phyloP scores from a whole-genome alignment of 2,888 invertebrate genomes.

The Leptogaster cylindrica region DNA sequence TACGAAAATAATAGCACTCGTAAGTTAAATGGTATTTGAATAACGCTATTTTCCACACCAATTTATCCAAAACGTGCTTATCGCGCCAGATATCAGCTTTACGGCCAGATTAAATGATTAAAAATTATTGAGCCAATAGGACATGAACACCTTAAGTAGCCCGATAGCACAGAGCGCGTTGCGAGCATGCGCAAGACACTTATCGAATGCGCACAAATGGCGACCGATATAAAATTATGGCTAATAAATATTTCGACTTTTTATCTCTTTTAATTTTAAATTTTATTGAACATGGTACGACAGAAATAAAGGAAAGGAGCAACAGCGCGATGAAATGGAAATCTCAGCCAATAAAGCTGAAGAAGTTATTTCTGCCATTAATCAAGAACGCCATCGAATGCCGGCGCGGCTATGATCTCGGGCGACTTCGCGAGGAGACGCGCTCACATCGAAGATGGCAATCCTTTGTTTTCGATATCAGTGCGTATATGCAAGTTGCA shows the following conservation, averaged over 20 bases:
- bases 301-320: slow-evolving; percentile 27
- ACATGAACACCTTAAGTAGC: slow-evolving; percentile 35
- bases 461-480: slow-evolving; percentile 39
- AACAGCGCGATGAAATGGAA: slow-evolving; percentile 49
- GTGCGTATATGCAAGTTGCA: slow-evolving; percentile 42
- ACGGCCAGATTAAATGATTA: slow-evolving; percentile 50
- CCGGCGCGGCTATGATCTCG: slow-evolving; percentile 13
- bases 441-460: not conserved
- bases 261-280: slow-evolving; percentile 31
- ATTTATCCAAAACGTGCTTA: slow-evolving; percentile 56
- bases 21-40: slow-evolving; percentile 11
- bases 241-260: slow-evolving; percentile 47
- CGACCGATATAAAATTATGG: slow-evolving; percentile 47
- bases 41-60: slow-evolving; percentile 30
- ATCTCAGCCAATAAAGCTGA: slow-evolving; percentile 52
- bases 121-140: slow-evolving; percentile 25
- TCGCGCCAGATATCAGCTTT: slow-evolving; percentile 57
- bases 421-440: not conserved
- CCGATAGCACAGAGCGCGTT: slow-evolving; percentile 2
- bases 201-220: slow-evolving; percentile 47
- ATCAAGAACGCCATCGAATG: slow-evolving; percentile 51
- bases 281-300: slow-evolving; percentile 38
- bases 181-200: slow-evolving; percentile 42
- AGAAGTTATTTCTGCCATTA: slow-evolving; percentile 52
- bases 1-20: not conserved